Base-by-base conservation (phyloP, 92 coral and sea anemone species). In the Scolanthus callimorphus region DNA sequence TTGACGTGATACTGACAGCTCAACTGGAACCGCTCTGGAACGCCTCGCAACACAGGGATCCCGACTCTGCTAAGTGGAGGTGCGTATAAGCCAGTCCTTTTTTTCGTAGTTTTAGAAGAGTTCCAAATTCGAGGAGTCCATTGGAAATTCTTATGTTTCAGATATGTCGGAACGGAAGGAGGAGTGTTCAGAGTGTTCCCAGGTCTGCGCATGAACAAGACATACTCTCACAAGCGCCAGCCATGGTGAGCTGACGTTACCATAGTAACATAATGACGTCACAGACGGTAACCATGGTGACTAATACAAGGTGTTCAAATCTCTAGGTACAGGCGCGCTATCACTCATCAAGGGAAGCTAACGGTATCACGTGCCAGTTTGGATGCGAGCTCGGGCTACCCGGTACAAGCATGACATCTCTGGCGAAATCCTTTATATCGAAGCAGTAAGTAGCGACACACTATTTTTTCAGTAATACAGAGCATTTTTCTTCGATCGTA, bases 231-330 rank as follows among this genome's bases (percentile, higher is more conserved):
- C 80, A 76, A 47, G 53, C 55, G 53, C 17, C 51, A 70, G 39
- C 64, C 83, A 48, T 85, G 92, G 92, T 85, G 38, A 59, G 92
- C n/a, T n/a, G n/a, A n/a, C n/a, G n/a, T n/a, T n/a, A n/a, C n/a
- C n/a, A n/a, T n/a, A n/a, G n/a, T n/a, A n/a, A n/a, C n/a, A n/a
- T n/a, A n/a, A n/a, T n/a, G n/a, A n/a, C n/a, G n/a, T n/a, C n/a
- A n/a, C n/a, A n/a, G n/a, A n/a, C n/a, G n/a, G n/a, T n/a, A n/a
- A n/a, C n/a, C n/a, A n/a, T n/a, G n/a, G n/a, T n/a, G n/a, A n/a
- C n/a, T n/a, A n/a, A n/a, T n/a, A n/a, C n/a, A n/a, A n/a, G n/a
- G n/a, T n/a, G n/a, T n/a, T n/a, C n/a, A n/a, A n/a, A n/a, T n/a
- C 20, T 31, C 11, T 38, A 74, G 81, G 81, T 74, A 59, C 46